Conservation (phyloP, 1,140 invertebrate species). For the Drosophila chauvacae region DNA sequence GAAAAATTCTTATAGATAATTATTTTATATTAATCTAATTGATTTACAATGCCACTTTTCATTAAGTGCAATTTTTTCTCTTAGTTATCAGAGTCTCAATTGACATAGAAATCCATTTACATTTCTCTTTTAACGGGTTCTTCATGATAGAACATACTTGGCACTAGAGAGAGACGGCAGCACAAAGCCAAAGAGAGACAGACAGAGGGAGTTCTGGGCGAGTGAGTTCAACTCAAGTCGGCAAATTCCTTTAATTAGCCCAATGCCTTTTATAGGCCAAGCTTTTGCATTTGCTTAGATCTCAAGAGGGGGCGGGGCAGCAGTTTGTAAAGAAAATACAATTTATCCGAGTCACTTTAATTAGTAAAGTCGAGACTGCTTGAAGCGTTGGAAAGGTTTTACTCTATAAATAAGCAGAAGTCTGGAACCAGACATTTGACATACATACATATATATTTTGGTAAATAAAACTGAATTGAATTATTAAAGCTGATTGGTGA, state of each 20-base stretch:
- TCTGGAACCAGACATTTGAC: neutral
- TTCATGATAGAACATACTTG: conserved; percentile 44
- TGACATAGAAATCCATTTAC: conserved; percentile 75
- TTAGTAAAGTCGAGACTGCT: conserved; percentile 40
- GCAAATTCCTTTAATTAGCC: conserved; percentile 73
- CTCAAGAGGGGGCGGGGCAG: conserved; percentile 16
- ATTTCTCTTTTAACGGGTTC: conserved; percentile 41
- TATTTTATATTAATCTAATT: neutral
- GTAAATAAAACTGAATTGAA: conserved; percentile 10
- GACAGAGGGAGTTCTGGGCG: conserved; percentile 29
- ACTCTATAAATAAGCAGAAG: neutral
- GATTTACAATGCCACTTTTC: neutral
- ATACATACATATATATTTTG: conserved; percentile 5
- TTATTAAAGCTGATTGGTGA: conserved; percentile 1
- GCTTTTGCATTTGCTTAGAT: conserved; percentile 58
- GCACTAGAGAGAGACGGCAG: conserved; percentile 9
- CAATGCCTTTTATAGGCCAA: conserved; percentile 65
- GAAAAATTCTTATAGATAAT: neutral
- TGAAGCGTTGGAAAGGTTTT: conserved; percentile 12
- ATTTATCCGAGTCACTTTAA: conserved; percentile 44
- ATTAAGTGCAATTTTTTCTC: conserved; percentile 1
- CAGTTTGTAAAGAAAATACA: conserved; percentile 34
- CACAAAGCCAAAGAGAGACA: conserved; percentile 3
- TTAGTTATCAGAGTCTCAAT: conserved; percentile 51
- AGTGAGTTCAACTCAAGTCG: conserved; percentile 49